A percentile compares a stretch with the other conserved stretches of the same genome.
phyloP scores from a whole-genome alignment of 2,113 vertebrate species.

The Piaya cayana region DNA sequence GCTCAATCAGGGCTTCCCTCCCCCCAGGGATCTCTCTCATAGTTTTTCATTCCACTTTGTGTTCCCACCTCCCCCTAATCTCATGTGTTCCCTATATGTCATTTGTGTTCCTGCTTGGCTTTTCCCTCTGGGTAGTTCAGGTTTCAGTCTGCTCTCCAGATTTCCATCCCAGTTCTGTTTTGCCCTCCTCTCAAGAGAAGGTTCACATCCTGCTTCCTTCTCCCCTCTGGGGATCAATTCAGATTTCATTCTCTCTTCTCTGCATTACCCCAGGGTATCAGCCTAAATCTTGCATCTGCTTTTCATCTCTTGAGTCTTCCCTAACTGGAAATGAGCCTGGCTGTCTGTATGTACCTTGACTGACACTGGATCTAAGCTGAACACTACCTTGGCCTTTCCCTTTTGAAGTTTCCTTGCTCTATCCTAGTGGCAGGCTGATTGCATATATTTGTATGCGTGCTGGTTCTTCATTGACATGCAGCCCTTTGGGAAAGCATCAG shows the following conservation, averaged over 20 bases:
- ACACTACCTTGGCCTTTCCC: conserved; percentile 25
- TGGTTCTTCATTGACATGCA: conserved; percentile 38
- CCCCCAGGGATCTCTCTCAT: conserved; percentile 54
- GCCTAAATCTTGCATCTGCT: background rate
- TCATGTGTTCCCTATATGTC: conserved; percentile 46
- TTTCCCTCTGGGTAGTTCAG: conserved; percentile 43
- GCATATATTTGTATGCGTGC: conserved; percentile 61
- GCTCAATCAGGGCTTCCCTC: conserved; percentile 43
- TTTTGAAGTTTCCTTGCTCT: conserved; percentile 54
- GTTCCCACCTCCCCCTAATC: conserved; percentile 56
- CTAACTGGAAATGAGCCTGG: background rate
- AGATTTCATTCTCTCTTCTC: background rate
- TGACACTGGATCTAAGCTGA: conserved; percentile 35
- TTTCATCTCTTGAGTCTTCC: conserved; percentile 40
- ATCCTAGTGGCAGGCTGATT: conserved; percentile 48
- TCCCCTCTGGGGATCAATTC: conserved; percentile 43
- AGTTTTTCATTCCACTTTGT: background rate
- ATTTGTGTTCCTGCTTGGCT: conserved; percentile 57
- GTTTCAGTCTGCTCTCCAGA: conserved; percentile 54
- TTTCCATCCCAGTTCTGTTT: conserved; percentile 31
- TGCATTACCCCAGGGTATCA: background rate
- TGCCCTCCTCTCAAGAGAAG: conserved; percentile 41
- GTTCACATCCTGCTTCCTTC: conserved; percentile 56
- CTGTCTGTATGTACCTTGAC: background rate
- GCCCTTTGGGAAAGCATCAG: conserved; percentile 58